A percentile compares a stretch with the other conserved stretches of the same genome.
phyloP scores from a whole-genome alignment of 2,113 vertebrate species.

The Cyprinodon brontotheroides region DNA sequence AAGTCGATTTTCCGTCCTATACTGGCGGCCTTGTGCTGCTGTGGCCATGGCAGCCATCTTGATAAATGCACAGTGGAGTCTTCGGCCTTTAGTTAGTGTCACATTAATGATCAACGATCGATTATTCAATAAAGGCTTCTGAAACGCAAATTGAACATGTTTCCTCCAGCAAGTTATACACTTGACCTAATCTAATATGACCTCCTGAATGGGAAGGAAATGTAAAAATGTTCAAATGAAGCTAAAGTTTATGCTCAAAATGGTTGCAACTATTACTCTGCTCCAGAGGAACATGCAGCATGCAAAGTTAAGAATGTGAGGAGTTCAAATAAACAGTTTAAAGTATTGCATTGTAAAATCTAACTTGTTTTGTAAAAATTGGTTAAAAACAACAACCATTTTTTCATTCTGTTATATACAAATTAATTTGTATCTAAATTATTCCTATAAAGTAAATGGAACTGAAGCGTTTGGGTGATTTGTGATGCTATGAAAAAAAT shows the following conservation, averaged over 20 bases:
- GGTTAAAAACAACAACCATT: background rate
- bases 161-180: background rate
- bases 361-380: background rate
- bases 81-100: slow-evolving; percentile 6
- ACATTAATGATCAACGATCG: background rate
- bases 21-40: background rate
- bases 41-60: slow-evolving; percentile 15
- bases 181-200: background rate
- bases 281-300: too few species aligned
- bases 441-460: too few species aligned
- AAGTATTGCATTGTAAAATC: background rate
- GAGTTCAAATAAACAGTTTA: too few species aligned
- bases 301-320: too few species aligned
- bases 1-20: background rate
- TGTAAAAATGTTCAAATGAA: too few species aligned
- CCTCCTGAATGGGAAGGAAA: background rate
- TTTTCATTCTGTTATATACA: background rate
- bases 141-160: background rate
- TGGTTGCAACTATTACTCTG: background rate
- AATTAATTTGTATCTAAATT: too few species aligned
- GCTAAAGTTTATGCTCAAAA: background rate
- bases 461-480: background rate
- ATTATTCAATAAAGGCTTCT: slow-evolving; percentile 2
- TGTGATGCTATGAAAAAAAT: too few species aligned
- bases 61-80: slow-evolving; percentile 9